Evolutionary conservation across 2,888 invertebrate genomes (phyloP), one percentile per base, ranked within the genome.

Genomic region (Rhingia rostrata): DNA sequence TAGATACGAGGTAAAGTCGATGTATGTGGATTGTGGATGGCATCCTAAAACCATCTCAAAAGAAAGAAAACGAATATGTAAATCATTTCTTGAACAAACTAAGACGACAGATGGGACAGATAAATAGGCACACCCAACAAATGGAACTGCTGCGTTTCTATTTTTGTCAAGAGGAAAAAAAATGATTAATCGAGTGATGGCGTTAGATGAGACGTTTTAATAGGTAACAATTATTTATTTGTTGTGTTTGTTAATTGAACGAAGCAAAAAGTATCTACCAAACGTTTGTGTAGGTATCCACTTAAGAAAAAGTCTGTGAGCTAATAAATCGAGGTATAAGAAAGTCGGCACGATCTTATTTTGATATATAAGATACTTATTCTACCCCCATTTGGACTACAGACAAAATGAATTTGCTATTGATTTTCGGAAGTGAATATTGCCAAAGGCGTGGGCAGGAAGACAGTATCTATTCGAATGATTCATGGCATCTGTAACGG

Each of bases 21-120:
- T 35, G 30, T 0, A n/a, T n/a, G n/a, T 22, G 30, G 5, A 7
- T n/a, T 22, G 22, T 22, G 22, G 4, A 14, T 35, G 43, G 6
- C 14, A 10, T 10, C n/a, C 30, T 35, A 37, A 64, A 30, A 39
- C 33, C 4, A 54, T 43, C 43, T 54, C 1, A 45, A 45, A 35
- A n/a, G n/a, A 45, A 10, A 30, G 35, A n/a, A 33, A 10, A 12
- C 10, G 14, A 10, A 66, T 51, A 32, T 33, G 53, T 66, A 41
- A 54, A 30, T 49, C 10, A 22, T 49, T 61, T 45, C 7, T 4
- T 9, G 6, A 45, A 45, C 12, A 43, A 67, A 9, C 49, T 66
- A 12, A 43, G 53, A 22, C 43, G 33, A 67, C 69, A 56, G 56
- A 43, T 51, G 61, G 51, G 61, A 61, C 72, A 45, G 49, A 43